Evolutionary conservation across 2,888 invertebrate genomes (phyloP).

Genomic region (Caenorhabditis wallacei): DNA sequence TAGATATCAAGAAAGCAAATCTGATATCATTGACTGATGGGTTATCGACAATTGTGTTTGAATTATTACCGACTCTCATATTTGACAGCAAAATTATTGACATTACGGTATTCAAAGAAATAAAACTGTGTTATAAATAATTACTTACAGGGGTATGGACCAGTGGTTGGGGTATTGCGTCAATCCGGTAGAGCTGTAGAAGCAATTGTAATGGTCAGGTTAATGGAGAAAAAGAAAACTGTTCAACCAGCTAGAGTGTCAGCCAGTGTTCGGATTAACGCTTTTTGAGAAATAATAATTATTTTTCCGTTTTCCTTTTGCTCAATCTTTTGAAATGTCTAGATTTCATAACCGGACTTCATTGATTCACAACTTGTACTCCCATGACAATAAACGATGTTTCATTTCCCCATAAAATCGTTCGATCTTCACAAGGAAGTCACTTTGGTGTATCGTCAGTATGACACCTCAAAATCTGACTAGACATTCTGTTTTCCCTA

Average conservation of each 20-base stretch:
- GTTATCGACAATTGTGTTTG: slow-evolving; percentile 30
- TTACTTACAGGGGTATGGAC: neutral
- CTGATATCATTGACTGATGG: slow-evolving; percentile 48
- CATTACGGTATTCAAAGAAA: neutral
- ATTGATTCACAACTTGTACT: too few relatives aligned
- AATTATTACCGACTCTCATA: slow-evolving; percentile 35
- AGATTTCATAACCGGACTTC: too few relatives aligned
- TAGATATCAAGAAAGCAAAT: slow-evolving; percentile 22
- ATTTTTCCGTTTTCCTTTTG: too few relatives aligned
- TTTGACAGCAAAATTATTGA: slow-evolving; percentile 19
- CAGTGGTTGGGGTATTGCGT: slow-evolving; percentile 12
- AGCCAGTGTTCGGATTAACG: neutral
- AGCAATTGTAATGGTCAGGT: slow-evolving; percentile 11
- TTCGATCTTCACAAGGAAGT: slow-evolving; percentile 29
- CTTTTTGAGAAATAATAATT: too few relatives aligned
- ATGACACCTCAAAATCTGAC: neutral
- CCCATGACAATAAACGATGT: neutral
- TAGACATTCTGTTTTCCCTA: neutral
- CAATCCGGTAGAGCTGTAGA: slow-evolving; percentile 28
- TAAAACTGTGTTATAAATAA: neutral
- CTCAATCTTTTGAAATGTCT: too few relatives aligned
- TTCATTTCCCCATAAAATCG: neutral
- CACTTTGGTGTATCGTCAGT: too few relatives aligned
- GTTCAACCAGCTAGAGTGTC: slow-evolving; percentile 1
- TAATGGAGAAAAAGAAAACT: slow-evolving; percentile 20